phyloP scores from a whole-genome alignment of 2,888 invertebrate genomes.

The Hirtodrosophila cameraria region DNA sequence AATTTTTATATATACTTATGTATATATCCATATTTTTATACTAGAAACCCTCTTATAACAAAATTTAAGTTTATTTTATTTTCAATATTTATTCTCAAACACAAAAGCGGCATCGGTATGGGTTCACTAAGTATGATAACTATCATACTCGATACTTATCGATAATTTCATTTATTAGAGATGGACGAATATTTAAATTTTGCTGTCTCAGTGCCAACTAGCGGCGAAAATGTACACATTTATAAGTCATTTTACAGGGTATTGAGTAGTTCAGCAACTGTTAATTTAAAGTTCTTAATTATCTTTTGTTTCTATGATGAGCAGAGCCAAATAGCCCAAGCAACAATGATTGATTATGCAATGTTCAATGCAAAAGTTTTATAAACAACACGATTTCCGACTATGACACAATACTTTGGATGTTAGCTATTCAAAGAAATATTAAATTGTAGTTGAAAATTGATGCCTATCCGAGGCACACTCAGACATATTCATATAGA shows the following conservation, averaged over 20 bases:
- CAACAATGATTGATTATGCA: conserved; percentile 39
- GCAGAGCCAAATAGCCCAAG: conserved; percentile 9
- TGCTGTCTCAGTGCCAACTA: too few species aligned
- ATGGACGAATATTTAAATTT: too few species aligned
- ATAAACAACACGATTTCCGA: conserved; percentile 36
- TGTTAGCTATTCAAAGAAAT: conserved; percentile 18
- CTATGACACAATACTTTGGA: conserved; percentile 38
- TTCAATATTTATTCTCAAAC: too few species aligned
- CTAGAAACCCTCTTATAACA: too few species aligned
- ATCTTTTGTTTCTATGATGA: background rate
- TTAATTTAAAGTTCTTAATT: conserved; percentile 2
- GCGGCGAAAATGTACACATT: background rate
- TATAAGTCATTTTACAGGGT: conserved; percentile 8
- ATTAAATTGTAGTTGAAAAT: conserved; percentile 25
- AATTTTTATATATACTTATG: too few species aligned
- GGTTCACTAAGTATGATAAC: too few species aligned
- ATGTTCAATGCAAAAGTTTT: conserved; percentile 34
- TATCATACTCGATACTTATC: too few species aligned
- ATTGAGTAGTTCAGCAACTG: conserved; percentile 7
- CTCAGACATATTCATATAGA: background rate
- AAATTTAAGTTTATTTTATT: too few species aligned
- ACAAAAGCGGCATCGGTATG: too few species aligned
- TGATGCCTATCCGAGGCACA: background rate
- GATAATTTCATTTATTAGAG: too few species aligned
- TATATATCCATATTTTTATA: too few species aligned